These are phyloP conservation scores for Drosophila fuyamai DNA, from an alignment of 1,140 invertebrate species.

Conservation along the genomic window DNA sequence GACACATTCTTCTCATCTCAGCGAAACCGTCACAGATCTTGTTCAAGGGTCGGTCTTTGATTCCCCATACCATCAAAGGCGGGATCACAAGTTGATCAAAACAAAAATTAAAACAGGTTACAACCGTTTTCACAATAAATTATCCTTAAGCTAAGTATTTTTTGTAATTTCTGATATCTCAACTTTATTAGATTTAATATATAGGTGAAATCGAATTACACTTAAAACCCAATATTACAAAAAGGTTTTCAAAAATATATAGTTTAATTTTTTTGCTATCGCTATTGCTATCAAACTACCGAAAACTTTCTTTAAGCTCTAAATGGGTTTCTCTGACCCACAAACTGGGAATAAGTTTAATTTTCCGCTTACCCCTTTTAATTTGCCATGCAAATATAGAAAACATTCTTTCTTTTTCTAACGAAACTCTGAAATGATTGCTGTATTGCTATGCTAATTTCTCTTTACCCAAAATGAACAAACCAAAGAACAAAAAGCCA, in stretches of 20 bases:
- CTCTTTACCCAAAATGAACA: slow-evolving; percentile 30
- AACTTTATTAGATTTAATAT: too few species aligned
- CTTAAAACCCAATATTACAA: background rate
- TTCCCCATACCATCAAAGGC: slow-evolving; percentile 39
- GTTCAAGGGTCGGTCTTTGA: slow-evolving; percentile 5
- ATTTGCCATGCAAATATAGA: slow-evolving; percentile 44
- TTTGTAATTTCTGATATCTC: too few species aligned
- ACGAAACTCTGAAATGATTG: slow-evolving; percentile 11
- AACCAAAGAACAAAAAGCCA: slow-evolving; percentile 41
- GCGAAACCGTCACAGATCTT: slow-evolving; percentile 15
- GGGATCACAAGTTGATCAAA: slow-evolving; percentile 30
- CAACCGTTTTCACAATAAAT: background rate
- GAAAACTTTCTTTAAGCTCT: background rate
- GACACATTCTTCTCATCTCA: background rate
- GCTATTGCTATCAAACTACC: too few species aligned
- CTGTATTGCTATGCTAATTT: slow-evolving; percentile 65
- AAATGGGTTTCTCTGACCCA: slow-evolving; percentile 7
- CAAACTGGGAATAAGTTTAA: slow-evolving; percentile 4
- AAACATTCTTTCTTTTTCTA: slow-evolving; percentile 17
- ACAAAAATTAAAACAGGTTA: background rate
- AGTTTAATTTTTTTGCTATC: too few species aligned
- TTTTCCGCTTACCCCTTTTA: slow-evolving; percentile 24
- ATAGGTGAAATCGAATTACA: background rate
- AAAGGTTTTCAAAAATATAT: too few species aligned
- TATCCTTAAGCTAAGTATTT: background rate